Evolutionary conservation across 2,797 vertebrate genomes (phyloP), one percentile per base, ranked within the genome.

Genomic region (Avahi laniger): DNA sequence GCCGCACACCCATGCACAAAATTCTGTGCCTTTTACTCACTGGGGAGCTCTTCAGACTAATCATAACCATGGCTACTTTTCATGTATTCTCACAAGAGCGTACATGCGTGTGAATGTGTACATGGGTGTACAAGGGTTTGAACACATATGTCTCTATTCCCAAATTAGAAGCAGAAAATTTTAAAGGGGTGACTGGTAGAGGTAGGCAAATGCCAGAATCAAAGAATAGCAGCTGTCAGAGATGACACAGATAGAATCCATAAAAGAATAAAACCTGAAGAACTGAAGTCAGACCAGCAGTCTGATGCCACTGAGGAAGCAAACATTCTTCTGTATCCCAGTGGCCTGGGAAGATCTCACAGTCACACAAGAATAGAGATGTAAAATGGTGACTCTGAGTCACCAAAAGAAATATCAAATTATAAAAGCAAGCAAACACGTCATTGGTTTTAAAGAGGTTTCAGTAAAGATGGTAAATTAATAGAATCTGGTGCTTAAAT

Each of bases 351-450:
- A 92, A 94, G 69, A n/a, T 38, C 50, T 69, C 63, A 43, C 0
- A 41, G 54, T 83, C 61, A 79, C 8, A 65, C 30, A 93, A 69
- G 70, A 92, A 52, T 1, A 28, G 14, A 95, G 13, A 95, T 33
- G 20, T 18, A 14, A 26, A n/a, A 6, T 28, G 7, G 80, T 54
- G 41, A 92, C n/a, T 75, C 61, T 78, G 35, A 91, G 65, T 97
- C 84, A 95, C 61, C 69, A 87, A 65, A 97, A 87, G 67, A 95
- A 97, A 93, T 46, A 52, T 76, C 95, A 91, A 59, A n/a, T 79
- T 70, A 91, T 48, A 50, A 84, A 86, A 54, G 28, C 81, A 94
- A 82, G 93, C 38, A 92, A 75, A 95, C 33, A 92, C 9, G 15
- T 69, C 46, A 7, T 10, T n/a, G n/a, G 54, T 82, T 82, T 92